These are phyloP conservation scores for Phacellophora camtschatica DNA, from an alignment of 30 jellyfish, hydroid and myxozoan genomes.

Conservation along the genomic window DNA sequence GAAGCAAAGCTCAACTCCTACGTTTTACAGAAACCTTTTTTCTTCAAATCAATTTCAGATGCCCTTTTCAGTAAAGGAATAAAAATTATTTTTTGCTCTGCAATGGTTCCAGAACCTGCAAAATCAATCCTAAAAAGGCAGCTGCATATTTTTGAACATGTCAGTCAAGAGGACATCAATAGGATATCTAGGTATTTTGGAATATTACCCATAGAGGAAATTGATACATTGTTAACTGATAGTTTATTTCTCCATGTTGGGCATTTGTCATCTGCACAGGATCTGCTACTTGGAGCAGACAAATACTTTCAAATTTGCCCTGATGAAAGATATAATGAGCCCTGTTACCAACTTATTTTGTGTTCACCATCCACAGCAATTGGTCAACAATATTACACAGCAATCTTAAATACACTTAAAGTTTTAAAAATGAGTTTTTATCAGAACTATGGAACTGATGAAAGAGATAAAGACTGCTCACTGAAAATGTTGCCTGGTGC, in stretches of 20 bases:
- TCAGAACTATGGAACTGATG: conserved; percentile 8
- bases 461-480: not conserved
- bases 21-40: not conserved
- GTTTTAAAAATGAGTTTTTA: conserved; percentile 34
- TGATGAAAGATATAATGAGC: not conserved
- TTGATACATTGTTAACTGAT: not conserved
- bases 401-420: conserved; percentile 25
- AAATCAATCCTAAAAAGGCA: not conserved
- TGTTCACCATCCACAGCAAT: conserved; percentile 52
- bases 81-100: not conserved
- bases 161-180: conserved; percentile 24
- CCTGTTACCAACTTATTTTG: conserved; percentile 27
- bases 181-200: not conserved
- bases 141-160: conserved; percentile 4
- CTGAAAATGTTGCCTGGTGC: conserved; percentile 51
- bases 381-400: conserved; percentile 43
- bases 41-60: not conserved
- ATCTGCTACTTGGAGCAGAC: conserved; percentile 28
- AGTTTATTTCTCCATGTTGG: not conserved
- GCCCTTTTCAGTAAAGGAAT: not conserved
- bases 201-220: conserved; percentile 19
- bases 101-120: conserved; percentile 16
- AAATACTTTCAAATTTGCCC: not conserved
- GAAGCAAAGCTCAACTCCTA: not conserved
- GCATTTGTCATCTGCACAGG: not conserved